A percentile compares a stretch with the other conserved stretches of the same genome.
phyloP scores from a whole-genome alignment of 92 coral and sea anemone genomes.

The Pocillopora meandrina region DNA sequence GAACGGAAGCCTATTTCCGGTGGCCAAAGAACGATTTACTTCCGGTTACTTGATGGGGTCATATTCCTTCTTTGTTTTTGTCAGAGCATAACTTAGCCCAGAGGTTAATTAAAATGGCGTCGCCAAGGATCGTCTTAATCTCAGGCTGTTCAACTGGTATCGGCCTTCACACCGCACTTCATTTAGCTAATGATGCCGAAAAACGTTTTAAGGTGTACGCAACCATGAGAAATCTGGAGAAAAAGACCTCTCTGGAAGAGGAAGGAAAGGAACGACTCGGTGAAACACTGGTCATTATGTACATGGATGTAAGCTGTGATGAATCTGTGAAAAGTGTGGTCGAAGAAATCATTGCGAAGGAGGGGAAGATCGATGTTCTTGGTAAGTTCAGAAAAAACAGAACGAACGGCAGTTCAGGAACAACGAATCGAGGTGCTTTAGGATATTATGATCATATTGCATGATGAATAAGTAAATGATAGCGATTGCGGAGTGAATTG shows the following conservation, averaged over 20 bases:
- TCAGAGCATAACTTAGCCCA: neutral
- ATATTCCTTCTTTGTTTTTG: neutral
- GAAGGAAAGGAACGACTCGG: conserved; percentile 62
- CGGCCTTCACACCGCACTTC: conserved; percentile 78
- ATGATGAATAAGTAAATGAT: no score
- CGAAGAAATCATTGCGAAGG: conserved; percentile 64
- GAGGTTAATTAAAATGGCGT: conserved; percentile 45
- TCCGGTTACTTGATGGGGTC: no score
- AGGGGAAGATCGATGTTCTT: conserved; percentile 81
- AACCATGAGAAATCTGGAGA: conserved; percentile 82
- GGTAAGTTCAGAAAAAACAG: conserved; percentile 38
- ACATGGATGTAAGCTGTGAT: conserved; percentile 84
- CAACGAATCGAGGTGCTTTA: no score
- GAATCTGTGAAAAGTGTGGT: conserved; percentile 74
- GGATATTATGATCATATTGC: no score
- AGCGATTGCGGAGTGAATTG: no score
- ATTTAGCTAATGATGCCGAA: conserved; percentile 76
- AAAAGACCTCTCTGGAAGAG: conserved; percentile 63
- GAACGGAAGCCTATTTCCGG: no score
- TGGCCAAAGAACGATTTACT: no score
- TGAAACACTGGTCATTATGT: conserved; percentile 64
- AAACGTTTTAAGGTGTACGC: conserved; percentile 90
- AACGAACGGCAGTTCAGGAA: no score
- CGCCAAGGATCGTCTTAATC: conserved; percentile 69
- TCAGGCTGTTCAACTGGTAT: conserved; percentile 93